phyloP scores from a whole-genome alignment of 2,113 vertebrate species.

The Larimichthys polyactis region DNA sequence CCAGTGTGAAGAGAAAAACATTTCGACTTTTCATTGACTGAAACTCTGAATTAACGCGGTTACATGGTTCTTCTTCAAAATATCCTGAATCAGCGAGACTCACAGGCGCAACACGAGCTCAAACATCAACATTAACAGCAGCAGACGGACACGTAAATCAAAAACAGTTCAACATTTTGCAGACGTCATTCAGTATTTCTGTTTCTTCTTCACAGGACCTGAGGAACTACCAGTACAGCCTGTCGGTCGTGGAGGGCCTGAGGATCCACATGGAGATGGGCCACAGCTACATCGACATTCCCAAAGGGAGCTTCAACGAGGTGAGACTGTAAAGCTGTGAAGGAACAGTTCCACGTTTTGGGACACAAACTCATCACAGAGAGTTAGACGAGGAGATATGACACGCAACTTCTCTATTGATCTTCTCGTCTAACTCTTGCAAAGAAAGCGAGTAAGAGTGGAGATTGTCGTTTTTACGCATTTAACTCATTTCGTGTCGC shows the following conservation, averaged over 20 bases:
- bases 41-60: no score
- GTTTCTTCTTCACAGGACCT: slow-evolving; percentile 85
- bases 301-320: slow-evolving; percentile 89
- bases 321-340: slow-evolving; percentile 74
- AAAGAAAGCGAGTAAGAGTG: not conserved
- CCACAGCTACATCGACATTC: slow-evolving; percentile 94
- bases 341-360: not conserved
- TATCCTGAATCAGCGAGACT: no score
- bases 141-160: no score
- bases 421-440: not conserved
- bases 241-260: slow-evolving; percentile 89
- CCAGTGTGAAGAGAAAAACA: no score
- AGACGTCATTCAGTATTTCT: not conserved
- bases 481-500: no score
- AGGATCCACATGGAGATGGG: slow-evolving; percentile 96
- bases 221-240: slow-evolving; percentile 94
- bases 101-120: no score
- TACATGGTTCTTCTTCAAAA: no score
- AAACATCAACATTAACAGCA: no score
- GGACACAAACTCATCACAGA: not conserved
- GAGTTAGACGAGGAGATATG: not conserved
- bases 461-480: no score
- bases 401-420: not conserved
- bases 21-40: no score
- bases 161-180: not conserved